Evolutionary conservation across 2,113 vertebrate genomes (phyloP).

Genomic region (Charadrius vociferus): DNA sequence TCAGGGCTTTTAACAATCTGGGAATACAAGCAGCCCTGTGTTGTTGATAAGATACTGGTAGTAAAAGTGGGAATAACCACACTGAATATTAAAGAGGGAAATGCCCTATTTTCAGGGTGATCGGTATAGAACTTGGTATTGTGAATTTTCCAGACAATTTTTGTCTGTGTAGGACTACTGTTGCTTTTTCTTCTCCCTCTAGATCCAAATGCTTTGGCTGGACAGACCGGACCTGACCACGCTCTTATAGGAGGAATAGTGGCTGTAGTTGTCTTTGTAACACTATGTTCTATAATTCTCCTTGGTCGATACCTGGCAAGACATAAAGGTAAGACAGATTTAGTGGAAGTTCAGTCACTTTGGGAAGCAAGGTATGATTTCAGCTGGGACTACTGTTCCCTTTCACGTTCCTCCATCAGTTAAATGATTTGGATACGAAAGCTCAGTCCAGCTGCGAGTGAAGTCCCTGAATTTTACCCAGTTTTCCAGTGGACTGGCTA

Average conservation of each 20-base stretch:
- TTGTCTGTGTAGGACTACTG: neutral
- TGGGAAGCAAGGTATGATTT: neutral
- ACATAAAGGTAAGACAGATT: constrained; percentile 93
- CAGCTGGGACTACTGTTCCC: neutral
- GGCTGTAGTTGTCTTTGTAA: constrained; percentile 98
- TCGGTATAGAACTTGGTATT: neutral
- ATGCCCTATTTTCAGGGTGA: constrained; percentile 42
- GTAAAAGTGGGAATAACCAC: constrained; percentile 19
- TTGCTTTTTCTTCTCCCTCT: constrained; percentile 33
- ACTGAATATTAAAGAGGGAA: constrained; percentile 32
- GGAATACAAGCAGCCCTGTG: constrained; percentile 37
- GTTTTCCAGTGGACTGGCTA: neutral
- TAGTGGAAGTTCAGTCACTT: neutral
- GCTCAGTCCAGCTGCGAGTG: neutral
- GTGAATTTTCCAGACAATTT: neutral
- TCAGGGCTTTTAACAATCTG: constrained; percentile 47
- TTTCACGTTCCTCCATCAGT: accelerated
- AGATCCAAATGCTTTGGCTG: constrained; percentile 94
- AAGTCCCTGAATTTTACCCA: neutral
- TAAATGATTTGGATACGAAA: neutral
- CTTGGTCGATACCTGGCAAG: constrained; percentile 98
- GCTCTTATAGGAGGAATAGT: constrained; percentile 98
- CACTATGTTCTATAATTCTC: constrained; percentile 97
- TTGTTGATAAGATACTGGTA: constrained; percentile 34
- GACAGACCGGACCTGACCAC: constrained; percentile 90